Evolutionary conservation across 2,888 invertebrate species (phyloP), one percentile per base, ranked within the genome.

Genomic region (Volucella inflata): DNA sequence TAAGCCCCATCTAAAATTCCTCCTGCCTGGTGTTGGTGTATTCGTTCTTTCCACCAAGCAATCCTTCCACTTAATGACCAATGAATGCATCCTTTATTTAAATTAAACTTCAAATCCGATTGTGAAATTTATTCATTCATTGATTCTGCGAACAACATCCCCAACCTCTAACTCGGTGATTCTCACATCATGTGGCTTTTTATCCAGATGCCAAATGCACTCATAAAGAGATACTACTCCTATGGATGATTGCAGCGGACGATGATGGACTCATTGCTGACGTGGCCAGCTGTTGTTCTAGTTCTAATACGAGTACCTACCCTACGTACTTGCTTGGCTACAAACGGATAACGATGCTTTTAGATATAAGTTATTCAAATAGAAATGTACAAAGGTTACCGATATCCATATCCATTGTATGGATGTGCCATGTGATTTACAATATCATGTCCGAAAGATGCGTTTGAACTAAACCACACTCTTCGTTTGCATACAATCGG

Each of bases 51-150:
- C 12, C 40, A 12, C 16, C 17, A 40, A 64, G 48, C 55, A 40
- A 64, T 40, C 55, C 53, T 36, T 55, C 48, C 70, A 51, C 70
- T 70, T 77, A 77, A 70, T 70, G 68, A 70, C 77, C 68, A 77
- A 70, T 76, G 76, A 65, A 50, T 50, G 65, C 53, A 67, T 67
- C 53, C 51, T 74, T 67, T 80, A 74, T 80, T 80, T 80, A 74
- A 80, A 80, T 80, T 72, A 67, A 80, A 67, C 79, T 80, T 74
- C 72, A 80, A 74, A 74, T 80, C 72, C 72, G 70, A 71, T 71
- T 65, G 16, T 21, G 30, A 76, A 81, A 81, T 76, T 71, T 59
- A 65, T 81, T 65, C 65, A 76, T 71, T 70, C 70, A 76, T 76
- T 76, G 76, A 76, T 76, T 76, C 75, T 65, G 62, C 75, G 64